Conservation (phyloP, 2,113 vertebrate species). For the Calypte anna region DNA sequence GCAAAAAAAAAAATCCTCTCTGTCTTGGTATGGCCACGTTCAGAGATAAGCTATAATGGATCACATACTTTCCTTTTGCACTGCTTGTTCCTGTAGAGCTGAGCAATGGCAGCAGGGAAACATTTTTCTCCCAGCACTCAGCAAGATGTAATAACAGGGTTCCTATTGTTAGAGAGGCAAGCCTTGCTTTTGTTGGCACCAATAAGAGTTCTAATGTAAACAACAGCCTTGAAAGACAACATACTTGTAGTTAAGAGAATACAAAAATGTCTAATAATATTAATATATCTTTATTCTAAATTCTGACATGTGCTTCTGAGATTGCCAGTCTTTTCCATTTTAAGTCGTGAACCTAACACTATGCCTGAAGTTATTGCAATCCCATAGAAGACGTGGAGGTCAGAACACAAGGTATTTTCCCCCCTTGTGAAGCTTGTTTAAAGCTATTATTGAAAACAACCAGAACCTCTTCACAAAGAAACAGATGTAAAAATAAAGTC, state of each 20-base stretch:
- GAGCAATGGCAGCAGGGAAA: slow-evolving; percentile 43
- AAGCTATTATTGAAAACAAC: background rate
- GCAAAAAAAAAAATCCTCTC: background rate
- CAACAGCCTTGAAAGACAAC: background rate
- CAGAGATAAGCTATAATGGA: slow-evolving; percentile 11
- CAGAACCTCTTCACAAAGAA: background rate
- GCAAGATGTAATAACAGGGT: slow-evolving; percentile 47
- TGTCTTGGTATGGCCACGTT: background rate
- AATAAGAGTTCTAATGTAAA: slow-evolving; percentile 16
- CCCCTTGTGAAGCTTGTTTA: background rate
- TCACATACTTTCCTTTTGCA: background rate
- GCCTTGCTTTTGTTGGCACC: slow-evolving; percentile 38
- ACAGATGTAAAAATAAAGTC: background rate
- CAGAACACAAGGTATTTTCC: background rate
- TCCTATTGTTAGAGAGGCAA: slow-evolving; percentile 36
- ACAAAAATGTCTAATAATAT: slow-evolving; percentile 13
- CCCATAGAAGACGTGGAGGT: background rate
- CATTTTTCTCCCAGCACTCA: slow-evolving; percentile 34
- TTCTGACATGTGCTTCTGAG: background rate
- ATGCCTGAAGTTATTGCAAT: background rate
- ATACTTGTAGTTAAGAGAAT: background rate
- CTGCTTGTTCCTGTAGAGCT: background rate
- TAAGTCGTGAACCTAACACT: background rate
- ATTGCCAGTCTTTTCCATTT: background rate
- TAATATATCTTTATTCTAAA: background rate